Conservation (phyloP, 1,140 invertebrate species). For the Trichonephila inaurata region DNA sequence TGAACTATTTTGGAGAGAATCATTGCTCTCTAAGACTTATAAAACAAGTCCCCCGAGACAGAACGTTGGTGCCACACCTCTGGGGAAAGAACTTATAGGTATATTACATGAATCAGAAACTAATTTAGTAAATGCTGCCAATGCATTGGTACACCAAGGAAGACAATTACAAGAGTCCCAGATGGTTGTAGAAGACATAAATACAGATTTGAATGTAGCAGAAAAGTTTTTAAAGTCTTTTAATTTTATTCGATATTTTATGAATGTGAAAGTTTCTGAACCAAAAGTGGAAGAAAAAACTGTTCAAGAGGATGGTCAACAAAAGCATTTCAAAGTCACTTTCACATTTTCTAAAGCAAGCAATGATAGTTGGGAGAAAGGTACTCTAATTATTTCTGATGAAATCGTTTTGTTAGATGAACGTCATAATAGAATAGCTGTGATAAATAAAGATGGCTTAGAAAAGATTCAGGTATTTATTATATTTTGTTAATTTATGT, state of each 20-base stretch:
- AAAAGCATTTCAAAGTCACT: slow-evolving; percentile 45
- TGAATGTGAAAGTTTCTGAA: background rate
- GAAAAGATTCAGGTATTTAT: background rate
- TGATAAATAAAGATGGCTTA: background rate
- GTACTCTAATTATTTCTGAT: slow-evolving; percentile 35
- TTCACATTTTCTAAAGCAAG: slow-evolving; percentile 17
- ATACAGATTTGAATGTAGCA: slow-evolving; percentile 52
- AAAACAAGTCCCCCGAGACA: background rate
- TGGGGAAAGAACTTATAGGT: slow-evolving; percentile 62
- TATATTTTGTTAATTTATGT: background rate
- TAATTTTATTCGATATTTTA: background rate
- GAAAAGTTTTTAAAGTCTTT: slow-evolving; percentile 42
- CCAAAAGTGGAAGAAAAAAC: background rate
- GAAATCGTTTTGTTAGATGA: slow-evolving; percentile 46
- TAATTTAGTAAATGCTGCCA: slow-evolving; percentile 40
- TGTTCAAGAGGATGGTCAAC: too few relatives aligned
- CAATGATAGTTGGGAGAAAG: slow-evolving; percentile 22
- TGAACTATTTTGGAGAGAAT: slow-evolving; percentile 65
- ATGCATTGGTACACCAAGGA: slow-evolving; percentile 48
- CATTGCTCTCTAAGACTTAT: background rate
- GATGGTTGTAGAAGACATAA: slow-evolving; percentile 35
- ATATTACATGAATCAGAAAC: slow-evolving; percentile 63
- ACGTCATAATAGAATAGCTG: background rate
- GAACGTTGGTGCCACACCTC: background rate
- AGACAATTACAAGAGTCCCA: slow-evolving; percentile 47